phyloP scores from a whole-genome alignment of 92 coral and sea anemone genomes.

The Galaxea fascicularis region DNA sequence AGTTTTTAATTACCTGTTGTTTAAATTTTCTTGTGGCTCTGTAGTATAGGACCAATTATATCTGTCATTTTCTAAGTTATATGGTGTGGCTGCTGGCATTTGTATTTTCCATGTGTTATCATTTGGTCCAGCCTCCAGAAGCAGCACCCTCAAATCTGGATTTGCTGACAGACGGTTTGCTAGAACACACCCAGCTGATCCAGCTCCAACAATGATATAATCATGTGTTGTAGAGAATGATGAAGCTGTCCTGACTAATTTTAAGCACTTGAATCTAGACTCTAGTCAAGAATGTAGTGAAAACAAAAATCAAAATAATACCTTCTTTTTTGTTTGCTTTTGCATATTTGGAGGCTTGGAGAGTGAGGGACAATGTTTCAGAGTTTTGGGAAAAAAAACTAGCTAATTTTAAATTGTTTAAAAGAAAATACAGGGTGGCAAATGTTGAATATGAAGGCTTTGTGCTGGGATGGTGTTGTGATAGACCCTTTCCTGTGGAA shows the following conservation, averaged over 20 bases:
- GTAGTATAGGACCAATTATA: slow-evolving; percentile 88
- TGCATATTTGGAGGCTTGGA: background rate
- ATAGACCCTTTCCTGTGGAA: too few species aligned
- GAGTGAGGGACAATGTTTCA: too few species aligned
- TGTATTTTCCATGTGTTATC: slow-evolving; percentile 81
- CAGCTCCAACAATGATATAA: slow-evolving; percentile 86
- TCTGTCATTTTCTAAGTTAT: slow-evolving; percentile 71
- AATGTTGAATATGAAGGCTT: too few species aligned
- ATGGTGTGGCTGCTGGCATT: slow-evolving; percentile 85
- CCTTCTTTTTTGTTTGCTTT: background rate
- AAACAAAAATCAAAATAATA: background rate
- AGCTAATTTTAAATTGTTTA: too few species aligned
- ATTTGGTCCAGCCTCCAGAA: slow-evolving; percentile 89
- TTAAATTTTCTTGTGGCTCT: slow-evolving; percentile 78
- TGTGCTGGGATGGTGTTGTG: too few species aligned
- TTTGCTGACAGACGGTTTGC: slow-evolving; percentile 86
- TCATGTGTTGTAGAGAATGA: slow-evolving; percentile 75
- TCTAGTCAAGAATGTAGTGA: background rate
- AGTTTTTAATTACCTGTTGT: slow-evolving; percentile 68
- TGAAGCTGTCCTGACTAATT: background rate
- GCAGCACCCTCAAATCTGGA: slow-evolving; percentile 64
- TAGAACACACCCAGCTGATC: slow-evolving; percentile 91
- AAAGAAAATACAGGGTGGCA: too few species aligned
- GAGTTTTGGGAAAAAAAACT: too few species aligned
- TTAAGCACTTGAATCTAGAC: background rate